Evolutionary conservation across 2,888 invertebrate species (phyloP).

Genomic region (Stenurella melanura): DNA sequence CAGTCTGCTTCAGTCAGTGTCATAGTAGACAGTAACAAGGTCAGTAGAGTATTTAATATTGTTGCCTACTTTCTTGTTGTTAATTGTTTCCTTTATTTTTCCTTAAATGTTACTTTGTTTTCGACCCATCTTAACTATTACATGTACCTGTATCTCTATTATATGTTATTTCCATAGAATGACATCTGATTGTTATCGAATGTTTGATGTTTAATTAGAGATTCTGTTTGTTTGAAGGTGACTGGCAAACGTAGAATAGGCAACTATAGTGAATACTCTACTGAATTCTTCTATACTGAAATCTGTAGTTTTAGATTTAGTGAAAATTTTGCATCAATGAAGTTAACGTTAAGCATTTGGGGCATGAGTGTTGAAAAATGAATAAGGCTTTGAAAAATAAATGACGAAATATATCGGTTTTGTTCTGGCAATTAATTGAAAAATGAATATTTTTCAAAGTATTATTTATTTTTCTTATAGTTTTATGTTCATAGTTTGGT

Average conservation of each 20-base stretch:
- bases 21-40: constrained; percentile 67
- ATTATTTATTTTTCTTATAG: not conserved
- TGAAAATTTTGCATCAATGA: constrained; percentile 12
- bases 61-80: constrained; percentile 64
- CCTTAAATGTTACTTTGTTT: constrained; percentile 37
- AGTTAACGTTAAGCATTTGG: constrained; percentile 12
- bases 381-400: not conserved
- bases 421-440: not conserved
- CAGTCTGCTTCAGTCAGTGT: constrained; percentile 69
- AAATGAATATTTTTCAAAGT: not conserved
- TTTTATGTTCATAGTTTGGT: not conserved
- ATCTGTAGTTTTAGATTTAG: constrained; percentile 26
- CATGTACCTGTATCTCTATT: constrained; percentile 29
- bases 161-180: constrained; percentile 28
- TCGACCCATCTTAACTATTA: not conserved
- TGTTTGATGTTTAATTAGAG: constrained; percentile 43
- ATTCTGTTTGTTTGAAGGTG: constrained; percentile 41
- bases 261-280: constrained; percentile 58
- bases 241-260: constrained; percentile 54
- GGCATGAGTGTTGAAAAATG: constrained; percentile 21
- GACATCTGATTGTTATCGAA: constrained; percentile 22
- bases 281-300: constrained; percentile 43
- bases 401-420: not conserved
- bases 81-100: constrained; percentile 54
- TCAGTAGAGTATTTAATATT: constrained; percentile 67